A percentile compares a stretch with the other conserved stretches of the same genome.
Evolutionary conservation across 2,797 vertebrate genomes (phyloP).

Genomic region (Peromyscus aztecus): DNA sequence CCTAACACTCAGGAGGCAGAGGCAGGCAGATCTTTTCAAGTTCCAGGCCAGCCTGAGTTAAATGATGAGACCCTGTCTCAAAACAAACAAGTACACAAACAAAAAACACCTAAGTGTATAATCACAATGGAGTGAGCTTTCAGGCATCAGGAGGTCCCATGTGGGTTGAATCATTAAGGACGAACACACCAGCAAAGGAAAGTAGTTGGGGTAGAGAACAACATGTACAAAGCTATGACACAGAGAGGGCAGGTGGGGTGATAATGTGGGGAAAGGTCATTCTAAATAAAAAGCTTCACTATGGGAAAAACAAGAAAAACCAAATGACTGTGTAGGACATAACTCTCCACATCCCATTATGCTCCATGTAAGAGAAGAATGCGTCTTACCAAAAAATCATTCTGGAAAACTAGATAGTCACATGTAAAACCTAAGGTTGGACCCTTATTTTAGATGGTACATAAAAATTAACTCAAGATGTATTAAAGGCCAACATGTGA

Average conservation of each 20-base stretch:
- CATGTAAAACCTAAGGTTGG: neutral
- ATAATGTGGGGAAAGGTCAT: neutral
- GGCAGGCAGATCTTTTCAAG: neutral
- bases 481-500: slow-evolving; percentile 13
- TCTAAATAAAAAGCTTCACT: slow-evolving; percentile 60
- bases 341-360: slow-evolving; percentile 14
- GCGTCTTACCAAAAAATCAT: neutral
- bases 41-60: neutral
- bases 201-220: slow-evolving; percentile 10
- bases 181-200: neutral
- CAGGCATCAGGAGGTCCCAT: neutral
- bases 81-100: neutral
- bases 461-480: slow-evolving; percentile 45
- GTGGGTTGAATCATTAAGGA: slow-evolving; percentile 19
- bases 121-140: neutral
- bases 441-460: neutral
- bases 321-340: slow-evolving; percentile 7
- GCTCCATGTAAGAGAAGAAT: slow-evolving; percentile 21
- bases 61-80: neutral
- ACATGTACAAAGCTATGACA: neutral
- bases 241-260: neutral
- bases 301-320: slow-evolving; percentile 7
- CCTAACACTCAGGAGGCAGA: neutral
- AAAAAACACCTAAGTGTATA: neutral
- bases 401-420: neutral